Evolutionary conservation across 2,888 invertebrate genomes (phyloP).

Genomic region (Eupithecia dodoneata): DNA sequence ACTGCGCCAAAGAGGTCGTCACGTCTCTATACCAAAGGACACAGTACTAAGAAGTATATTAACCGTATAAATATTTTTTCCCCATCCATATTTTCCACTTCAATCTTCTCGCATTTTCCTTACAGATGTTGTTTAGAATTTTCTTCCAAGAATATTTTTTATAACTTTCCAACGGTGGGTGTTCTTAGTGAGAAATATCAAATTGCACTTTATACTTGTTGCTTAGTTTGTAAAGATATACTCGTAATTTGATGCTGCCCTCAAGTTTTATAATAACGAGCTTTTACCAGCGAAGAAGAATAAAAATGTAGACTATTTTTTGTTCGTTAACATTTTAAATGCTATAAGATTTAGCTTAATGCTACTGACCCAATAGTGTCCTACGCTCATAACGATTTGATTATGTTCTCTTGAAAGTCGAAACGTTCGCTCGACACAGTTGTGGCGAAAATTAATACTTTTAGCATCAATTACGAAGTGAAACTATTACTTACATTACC

Average conservation of each 20-base stretch:
- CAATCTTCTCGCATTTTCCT: conserved; percentile 13
- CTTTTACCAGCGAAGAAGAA: background rate
- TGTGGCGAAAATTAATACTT: conserved; percentile 5
- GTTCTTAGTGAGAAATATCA: background rate
- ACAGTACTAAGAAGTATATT: background rate
- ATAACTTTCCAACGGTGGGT: conserved; percentile 12
- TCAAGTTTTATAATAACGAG: background rate
- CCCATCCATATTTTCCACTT: background rate
- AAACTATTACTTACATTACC: background rate
- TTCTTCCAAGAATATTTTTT: conserved; percentile 19
- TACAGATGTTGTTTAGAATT: conserved; percentile 20
- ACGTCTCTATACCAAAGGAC: background rate
- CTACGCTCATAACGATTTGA: background rate
- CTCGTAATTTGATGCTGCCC: conserved; percentile 1
- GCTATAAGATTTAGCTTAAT: background rate
- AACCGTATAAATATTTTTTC: background rate
- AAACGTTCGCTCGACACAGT: background rate
- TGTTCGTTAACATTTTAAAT: background rate
- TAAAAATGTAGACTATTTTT: background rate
- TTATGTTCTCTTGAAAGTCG: background rate
- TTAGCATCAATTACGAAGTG: background rate
- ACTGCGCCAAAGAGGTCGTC: background rate
- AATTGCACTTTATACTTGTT: conserved; percentile 4
- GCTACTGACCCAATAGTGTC: background rate
- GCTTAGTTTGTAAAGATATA: conserved; percentile 1